These are phyloP conservation scores for Eidolon helvum DNA, from an alignment of 2,113 vertebrate species.

Conservation along the genomic window DNA sequence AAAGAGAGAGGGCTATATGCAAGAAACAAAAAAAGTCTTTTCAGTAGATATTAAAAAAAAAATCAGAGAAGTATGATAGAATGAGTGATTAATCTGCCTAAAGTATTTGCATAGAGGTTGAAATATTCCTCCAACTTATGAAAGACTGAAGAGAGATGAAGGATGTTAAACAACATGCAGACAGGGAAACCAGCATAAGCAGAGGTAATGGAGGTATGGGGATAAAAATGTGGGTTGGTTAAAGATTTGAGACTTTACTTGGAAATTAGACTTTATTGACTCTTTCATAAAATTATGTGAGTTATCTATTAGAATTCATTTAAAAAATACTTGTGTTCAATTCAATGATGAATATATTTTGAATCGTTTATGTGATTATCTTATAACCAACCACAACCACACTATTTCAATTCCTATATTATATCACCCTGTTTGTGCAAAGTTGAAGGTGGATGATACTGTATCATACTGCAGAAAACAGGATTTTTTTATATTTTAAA, in stretches of 20 bases:
- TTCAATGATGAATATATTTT: not conserved
- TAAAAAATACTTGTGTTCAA: not conserved
- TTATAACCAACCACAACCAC: not conserved
- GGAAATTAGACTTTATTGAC: not conserved
- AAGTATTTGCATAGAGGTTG: not conserved
- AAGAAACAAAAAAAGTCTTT: not conserved
- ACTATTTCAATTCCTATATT: not conserved
- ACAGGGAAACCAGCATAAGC: not conserved
- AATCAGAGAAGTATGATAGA: not conserved
- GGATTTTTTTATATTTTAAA: not conserved
- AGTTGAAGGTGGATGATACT: not conserved
- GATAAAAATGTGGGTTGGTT: not conserved
- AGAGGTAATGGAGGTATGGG: not conserved
- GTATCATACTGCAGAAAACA: not conserved
- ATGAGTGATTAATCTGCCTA: not conserved
- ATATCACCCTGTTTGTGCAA: not conserved
- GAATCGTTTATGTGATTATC: not conserved
- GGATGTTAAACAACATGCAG: not conserved
- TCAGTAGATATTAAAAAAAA: not conserved
- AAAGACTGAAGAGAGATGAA: not conserved
- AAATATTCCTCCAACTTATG: not conserved
- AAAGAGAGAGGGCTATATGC: not conserved
- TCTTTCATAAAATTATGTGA: not conserved
- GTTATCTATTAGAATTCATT: not conserved
- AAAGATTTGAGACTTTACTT: not conserved